A percentile compares a stretch with the other conserved stretches of the same genome.
These are phyloP conservation scores for Cherax quadricarinatus DNA, from an alignment of 1,140 invertebrate species.

Conservation along the genomic window DNA sequence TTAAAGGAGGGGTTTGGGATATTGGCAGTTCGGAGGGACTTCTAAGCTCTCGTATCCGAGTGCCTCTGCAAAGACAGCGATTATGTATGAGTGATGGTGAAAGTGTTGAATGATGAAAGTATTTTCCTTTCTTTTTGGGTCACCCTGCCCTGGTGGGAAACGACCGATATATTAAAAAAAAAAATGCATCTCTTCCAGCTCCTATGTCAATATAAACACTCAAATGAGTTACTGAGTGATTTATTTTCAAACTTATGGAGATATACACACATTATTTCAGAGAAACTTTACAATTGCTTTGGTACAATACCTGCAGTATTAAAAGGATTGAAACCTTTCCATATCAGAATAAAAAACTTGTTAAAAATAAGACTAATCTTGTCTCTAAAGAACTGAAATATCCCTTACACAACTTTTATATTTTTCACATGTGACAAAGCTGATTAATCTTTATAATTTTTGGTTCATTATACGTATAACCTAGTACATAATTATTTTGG, in stretches of 20 bases:
- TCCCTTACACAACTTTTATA: neutral
- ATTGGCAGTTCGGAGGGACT: too few species aligned
- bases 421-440: neutral
- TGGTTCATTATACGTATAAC: neutral
- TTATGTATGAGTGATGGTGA: too few species aligned
- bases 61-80: too few species aligned
- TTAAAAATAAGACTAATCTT: neutral
- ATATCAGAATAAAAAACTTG: neutral
- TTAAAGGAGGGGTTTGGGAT: too few species aligned
- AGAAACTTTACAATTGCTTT: conserved; percentile 1
- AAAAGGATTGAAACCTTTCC: neutral
- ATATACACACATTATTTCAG: neutral
- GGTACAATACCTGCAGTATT: conserved; percentile 39
- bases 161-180: too few species aligned
- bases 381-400: neutral
- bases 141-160: too few species aligned
- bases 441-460: neutral
- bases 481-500: neutral
- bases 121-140: too few species aligned
- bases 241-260: conserved; percentile 14
- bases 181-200: too few species aligned
- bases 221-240: conserved; percentile 26
- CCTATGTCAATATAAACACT: too few species aligned
- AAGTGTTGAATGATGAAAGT: too few species aligned
- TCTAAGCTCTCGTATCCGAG: too few species aligned